Evolutionary conservation across 2,888 invertebrate species (phyloP), one percentile per base, ranked within the genome.

Genomic region (Drosophila austrosaltans): DNA sequence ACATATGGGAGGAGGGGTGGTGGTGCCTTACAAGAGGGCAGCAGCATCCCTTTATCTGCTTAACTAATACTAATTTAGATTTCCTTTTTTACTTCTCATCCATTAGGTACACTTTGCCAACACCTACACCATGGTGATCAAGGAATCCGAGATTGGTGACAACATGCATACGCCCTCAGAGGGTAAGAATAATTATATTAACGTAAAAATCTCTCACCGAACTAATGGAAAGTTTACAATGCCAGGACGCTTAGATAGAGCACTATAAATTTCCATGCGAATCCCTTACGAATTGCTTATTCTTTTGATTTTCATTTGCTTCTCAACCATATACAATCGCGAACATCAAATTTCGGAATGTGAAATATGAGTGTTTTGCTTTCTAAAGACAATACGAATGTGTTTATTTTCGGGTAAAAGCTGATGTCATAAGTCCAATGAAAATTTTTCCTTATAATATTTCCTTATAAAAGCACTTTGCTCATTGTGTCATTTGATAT

Each of bases 21-120:
- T 53, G 68, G n/a, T 42, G 32, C 22, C n/a, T 25, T 16, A 8
- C 65, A 8, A 44, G 36, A 4, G 36, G 36, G 8, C 36, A 36
- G 36, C 44, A 30, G 36, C 44, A 30, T 44, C 16, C 22, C 20
- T 39, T 6, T 32, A 60, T 58, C 58, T 40, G n/a, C 56, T 48
- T 30, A 58, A 30, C 53, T 20, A 59, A 48, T 25, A 48, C 39
- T 61, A 72, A 60, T 67, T 63, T 1, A 73, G 60, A 40, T 69
- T 39, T 56, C 54, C 57, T 66, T 36, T 70, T 25, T 72, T 28
- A 63, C 72, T 22, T 69, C n/a, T 62, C 72, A 62, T 77, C 6
- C 90, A 48, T 25, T 25, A 95, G 95, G 95, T 95, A 83, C 95
- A 95, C 90, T 95, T 95, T 93, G 94, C 94, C 76, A 94, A 94